Conservation (phyloP, 64 coral and sea anemone species). For the Exaiptasia diaphana region DNA sequence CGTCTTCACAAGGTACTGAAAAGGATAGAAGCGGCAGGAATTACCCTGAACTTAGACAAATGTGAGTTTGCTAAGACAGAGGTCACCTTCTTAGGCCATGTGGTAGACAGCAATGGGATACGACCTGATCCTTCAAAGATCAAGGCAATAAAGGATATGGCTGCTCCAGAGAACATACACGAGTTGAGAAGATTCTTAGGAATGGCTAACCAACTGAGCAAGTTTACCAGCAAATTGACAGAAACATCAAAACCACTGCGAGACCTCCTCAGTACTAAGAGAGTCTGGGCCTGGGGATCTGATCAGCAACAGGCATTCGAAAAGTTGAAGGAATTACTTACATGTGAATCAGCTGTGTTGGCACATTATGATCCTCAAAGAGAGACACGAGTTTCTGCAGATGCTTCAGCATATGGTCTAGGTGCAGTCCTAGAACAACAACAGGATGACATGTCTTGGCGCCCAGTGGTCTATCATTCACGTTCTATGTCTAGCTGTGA, state of each 20-base stretch:
- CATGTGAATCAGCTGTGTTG: constrained; percentile 4
- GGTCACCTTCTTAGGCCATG: constrained; percentile 8
- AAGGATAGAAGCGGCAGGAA: neutral
- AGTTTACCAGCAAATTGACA: neutral
- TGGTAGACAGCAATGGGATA: neutral
- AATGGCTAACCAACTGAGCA: neutral
- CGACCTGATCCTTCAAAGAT: neutral
- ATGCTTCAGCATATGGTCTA: constrained; percentile 41
- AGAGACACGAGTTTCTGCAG: constrained; percentile 31
- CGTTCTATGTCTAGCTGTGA: constrained; percentile 32
- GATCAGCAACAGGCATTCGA: constrained; percentile 25
- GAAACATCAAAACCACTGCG: constrained; percentile 7
- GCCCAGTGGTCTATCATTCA: constrained; percentile 6
- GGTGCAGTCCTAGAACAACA: constrained; percentile 47
- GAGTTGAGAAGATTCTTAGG: constrained; percentile 15
- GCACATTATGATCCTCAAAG: constrained; percentile 30
- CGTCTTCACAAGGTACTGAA: neutral
- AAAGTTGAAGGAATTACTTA: constrained; percentile 14
- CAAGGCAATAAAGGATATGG: constrained; percentile 1
- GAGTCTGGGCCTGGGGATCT: constrained; percentile 5
- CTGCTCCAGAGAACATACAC: neutral
- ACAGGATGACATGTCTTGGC: neutral
- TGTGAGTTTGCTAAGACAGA: constrained; percentile 1
- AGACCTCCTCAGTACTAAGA: constrained; percentile 10
- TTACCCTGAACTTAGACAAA: neutral